Base-by-base conservation (phyloP, 2,113 vertebrate species). In the Turdus rufiventris region DNA sequence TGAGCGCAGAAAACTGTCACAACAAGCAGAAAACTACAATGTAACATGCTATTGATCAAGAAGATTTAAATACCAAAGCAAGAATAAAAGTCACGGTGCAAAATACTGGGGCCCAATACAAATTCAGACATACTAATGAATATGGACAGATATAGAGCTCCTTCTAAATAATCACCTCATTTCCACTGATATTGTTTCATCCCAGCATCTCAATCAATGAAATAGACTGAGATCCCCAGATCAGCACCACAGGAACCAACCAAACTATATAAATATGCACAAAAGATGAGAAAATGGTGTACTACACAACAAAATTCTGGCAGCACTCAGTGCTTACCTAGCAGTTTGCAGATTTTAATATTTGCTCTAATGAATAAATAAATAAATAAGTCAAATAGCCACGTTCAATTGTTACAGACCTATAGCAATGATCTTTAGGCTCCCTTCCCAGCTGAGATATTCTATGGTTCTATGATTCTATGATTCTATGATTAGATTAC, bases 131-230 rank as follows among this genome's bases (percentile, higher is more conserved):
- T 70, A 94, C 54, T 83, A 93, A 93, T 73, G 8, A 92, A 91
- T 70, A 82, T 8, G 18, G 77, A 77, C 50, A 90, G 20, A 31
- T 33, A 84, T 1, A 83, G 70, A 85, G 31, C 58, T 84, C 47
- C 74, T 79, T 89, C 78, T 63, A 96, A 96, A 92, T 75, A 85
- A 94, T 82, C 91, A 81, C 73, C 71, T 90, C 68, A 65, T 95
- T 95, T 92, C 91, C 81, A 36, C 40, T 56, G 72, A 71, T 40
- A 47, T 84, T 79, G 43, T 88, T 94, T 77, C 89, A 93, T 86
- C 71, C 48, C 6, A 0, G 31, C 72, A 83, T 40, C 72, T 91
- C 66, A 53, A 63, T 40, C 53, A 91, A 89, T n/a, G 81, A 95
- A 96, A 84, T 28, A 78, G 74, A 48, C 62, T 1, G 10, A 81